Conservation (phyloP, 2,888 invertebrate genomes). For the Drosophila cracens region DNA sequence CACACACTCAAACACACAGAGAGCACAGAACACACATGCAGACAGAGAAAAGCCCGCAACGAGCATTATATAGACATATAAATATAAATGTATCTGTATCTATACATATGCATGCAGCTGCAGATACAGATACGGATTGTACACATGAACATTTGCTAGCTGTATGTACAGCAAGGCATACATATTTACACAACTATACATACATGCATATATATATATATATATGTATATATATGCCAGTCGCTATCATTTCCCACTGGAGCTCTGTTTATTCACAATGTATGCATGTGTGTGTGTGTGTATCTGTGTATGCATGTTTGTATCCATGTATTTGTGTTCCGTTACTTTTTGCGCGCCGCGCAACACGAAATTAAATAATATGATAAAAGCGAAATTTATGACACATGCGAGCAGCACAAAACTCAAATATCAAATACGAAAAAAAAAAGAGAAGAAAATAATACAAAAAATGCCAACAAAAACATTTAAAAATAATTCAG, state of each 20-base stretch:
- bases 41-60: slow-evolving; percentile 39
- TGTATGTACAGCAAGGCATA: neutral
- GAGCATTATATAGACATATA: slow-evolving; percentile 47
- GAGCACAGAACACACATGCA: slow-evolving; percentile 32
- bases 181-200: neutral
- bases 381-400: slow-evolving; percentile 77
- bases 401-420: slow-evolving; percentile 60
- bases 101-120: slow-evolving; percentile 3
- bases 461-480: slow-evolving; percentile 26
- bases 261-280: slow-evolving; percentile 63
- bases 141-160: slow-evolving; percentile 41
- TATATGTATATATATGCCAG: slow-evolving; percentile 7
- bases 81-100: slow-evolving; percentile 26
- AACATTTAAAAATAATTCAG: slow-evolving; percentile 2
- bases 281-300: slow-evolving; percentile 4
- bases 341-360: slow-evolving; percentile 57
- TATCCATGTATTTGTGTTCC: slow-evolving; percentile 33
- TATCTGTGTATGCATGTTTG: neutral
- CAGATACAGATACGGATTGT: slow-evolving; percentile 6
- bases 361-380: slow-evolving; percentile 73
- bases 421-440: slow-evolving; percentile 29
- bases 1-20: slow-evolving; percentile 35
- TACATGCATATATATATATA: neutral
- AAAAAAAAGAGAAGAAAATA: neutral
- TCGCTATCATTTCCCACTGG: slow-evolving; percentile 75